Conservation (phyloP, 2,888 invertebrate species). For the Ophion obscuratus region DNA sequence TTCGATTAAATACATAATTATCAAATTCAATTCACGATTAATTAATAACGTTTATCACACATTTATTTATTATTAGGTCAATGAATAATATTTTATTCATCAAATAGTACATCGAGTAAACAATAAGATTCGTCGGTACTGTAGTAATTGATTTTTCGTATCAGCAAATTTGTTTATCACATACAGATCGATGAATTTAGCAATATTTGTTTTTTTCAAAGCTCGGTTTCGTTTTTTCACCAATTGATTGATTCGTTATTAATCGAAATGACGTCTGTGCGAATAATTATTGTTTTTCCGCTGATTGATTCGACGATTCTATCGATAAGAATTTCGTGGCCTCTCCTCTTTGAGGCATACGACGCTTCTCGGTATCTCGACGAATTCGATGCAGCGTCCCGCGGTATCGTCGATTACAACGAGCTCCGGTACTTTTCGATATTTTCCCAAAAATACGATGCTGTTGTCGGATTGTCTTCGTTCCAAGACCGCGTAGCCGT, state of each 20-base stretch:
- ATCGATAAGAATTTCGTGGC: neutral
- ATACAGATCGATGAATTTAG: too few species aligned
- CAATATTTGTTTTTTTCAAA: too few species aligned
- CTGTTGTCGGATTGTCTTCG: slow-evolving; percentile 71
- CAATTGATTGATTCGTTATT: neutral
- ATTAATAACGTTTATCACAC: too few species aligned
- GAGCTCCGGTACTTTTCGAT: slow-evolving; percentile 74
- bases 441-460: slow-evolving; percentile 75
- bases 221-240: too few species aligned
- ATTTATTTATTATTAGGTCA: too few species aligned
- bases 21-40: too few species aligned
- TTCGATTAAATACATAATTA: too few species aligned
- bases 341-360: slow-evolving; percentile 56
- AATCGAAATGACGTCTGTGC: neutral
- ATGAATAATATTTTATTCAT: too few species aligned
- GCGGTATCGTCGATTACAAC: slow-evolving; percentile 74
- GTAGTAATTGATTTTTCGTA: too few species aligned
- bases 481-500: slow-evolving; percentile 35
- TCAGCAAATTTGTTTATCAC: too few species aligned
- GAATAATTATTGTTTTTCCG: neutral
- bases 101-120: too few species aligned
- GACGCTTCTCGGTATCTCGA: slow-evolving; percentile 51
- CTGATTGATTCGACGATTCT: neutral
- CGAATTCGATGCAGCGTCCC: slow-evolving; percentile 49
- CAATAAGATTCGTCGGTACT: too few species aligned